A percentile compares a stretch with the other conserved stretches of the same genome.
These are phyloP conservation scores for Eueides isabella DNA, from an alignment of 1,140 invertebrate genomes.

Conservation along the genomic window DNA sequence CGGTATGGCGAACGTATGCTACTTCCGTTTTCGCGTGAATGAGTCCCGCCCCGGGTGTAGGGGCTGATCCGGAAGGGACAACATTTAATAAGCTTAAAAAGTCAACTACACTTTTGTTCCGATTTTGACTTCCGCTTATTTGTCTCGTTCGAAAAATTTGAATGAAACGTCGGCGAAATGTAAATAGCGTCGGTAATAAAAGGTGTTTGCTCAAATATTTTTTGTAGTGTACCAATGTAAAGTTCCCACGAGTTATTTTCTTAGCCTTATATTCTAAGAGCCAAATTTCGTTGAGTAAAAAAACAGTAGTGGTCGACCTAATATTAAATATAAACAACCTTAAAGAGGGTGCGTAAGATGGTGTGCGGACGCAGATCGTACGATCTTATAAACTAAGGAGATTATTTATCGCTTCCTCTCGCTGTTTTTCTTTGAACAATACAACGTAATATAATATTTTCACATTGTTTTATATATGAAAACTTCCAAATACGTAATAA, in stretches of 20 bases:
- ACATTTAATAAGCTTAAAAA: slow-evolving; percentile 75
- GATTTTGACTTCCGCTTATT: slow-evolving; percentile 59
- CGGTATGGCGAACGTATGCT: slow-evolving; percentile 69
- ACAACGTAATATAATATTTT: slow-evolving; percentile 1
- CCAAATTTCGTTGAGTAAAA: slow-evolving; percentile 21
- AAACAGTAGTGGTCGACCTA: slow-evolving; percentile 35
- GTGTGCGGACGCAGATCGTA: slow-evolving; percentile 48
- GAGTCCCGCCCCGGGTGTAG: slow-evolving; percentile 62
- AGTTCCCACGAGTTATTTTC: not conserved
- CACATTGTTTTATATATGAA: not conserved
- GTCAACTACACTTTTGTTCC: slow-evolving; percentile 68
- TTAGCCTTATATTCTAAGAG: not conserved
- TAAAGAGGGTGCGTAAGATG: slow-evolving; percentile 48
- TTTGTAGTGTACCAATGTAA: not conserved
- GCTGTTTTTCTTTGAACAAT: slow-evolving; percentile 65
- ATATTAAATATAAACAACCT: slow-evolving; percentile 43
- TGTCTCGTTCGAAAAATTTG: slow-evolving; percentile 43
- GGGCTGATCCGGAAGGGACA: slow-evolving; percentile 76
- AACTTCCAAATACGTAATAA: not conserved
- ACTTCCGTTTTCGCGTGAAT: slow-evolving; percentile 75
- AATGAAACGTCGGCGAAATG: slow-evolving; percentile 28
- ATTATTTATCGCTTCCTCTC: slow-evolving; percentile 79
- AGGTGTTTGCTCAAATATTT: not conserved
- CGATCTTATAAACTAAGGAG: slow-evolving; percentile 76
- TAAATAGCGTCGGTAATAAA: slow-evolving; percentile 19